Evolutionary conservation across 2,888 invertebrate genomes (phyloP), one percentile per base, ranked within the genome.

Genomic region (Orthosia incerta): DNA sequence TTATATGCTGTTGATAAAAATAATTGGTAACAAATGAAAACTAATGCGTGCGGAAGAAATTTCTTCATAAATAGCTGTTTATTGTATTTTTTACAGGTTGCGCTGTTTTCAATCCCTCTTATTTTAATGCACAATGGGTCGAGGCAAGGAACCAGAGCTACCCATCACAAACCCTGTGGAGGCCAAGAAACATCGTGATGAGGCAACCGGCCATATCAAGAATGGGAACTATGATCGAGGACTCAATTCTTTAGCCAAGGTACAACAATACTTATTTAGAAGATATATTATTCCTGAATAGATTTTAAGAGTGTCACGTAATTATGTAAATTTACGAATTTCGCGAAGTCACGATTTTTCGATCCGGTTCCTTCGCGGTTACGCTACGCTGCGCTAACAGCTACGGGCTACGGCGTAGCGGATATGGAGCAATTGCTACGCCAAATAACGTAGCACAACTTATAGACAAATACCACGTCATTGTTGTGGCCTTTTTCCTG

Each of bases 121-220:
- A 11, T 7, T n/a, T 3, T 51, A 65, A 63, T 12, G 26, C 65
- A 83, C 74, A 9, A 95, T 96, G 96, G 95, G 94, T 15, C 94
- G 95, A 26, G 91, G 91, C 23, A 95, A 96, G 76, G 95, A 95
- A 74, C 93, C 94, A 0, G 96, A 96, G 68, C 88, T 87, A 64
- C 94, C 93, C 0, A 86, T 89, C 59, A 94, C 92, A 79, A 96
- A 97, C 83, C 95, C 96, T 0, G 93, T 95, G 4, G 96, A 94
- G 87, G 97, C 98, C 0, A 98, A 98, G 91, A 96, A 98, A 70
- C 97, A 98, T 87, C 97, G 97, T 48, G 98, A 98, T 91, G 98
- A 98, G 91, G 98, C 98, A 15, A 97, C 97, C 20, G 98, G 97
- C 50, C 98, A 98, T 88, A 97, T 98, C 90, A 98, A 98, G 94